Evolutionary conservation across 2,888 invertebrate genomes (phyloP).

Genomic region (Brenthis hecate): DNA sequence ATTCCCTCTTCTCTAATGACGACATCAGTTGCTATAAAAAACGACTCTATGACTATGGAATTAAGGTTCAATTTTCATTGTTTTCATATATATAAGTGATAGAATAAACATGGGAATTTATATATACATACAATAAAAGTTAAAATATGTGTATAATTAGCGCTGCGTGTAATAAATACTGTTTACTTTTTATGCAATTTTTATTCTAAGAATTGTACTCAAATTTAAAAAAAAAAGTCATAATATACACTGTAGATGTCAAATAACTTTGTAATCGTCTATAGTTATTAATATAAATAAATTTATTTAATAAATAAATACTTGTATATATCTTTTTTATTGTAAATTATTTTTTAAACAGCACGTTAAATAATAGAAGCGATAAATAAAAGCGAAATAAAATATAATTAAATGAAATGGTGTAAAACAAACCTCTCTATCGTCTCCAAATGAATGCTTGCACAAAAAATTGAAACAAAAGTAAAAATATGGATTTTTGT

Average conservation of each 20-base stretch:
- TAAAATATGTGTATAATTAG: too few relatives aligned
- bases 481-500: constrained; percentile 31
- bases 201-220: too few relatives aligned
- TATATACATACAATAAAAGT: background rate
- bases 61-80: background rate
- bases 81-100: too few relatives aligned
- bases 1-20: constrained; percentile 96
- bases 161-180: too few relatives aligned
- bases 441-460: constrained; percentile 84
- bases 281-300: too few relatives aligned
- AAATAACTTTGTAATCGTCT: too few relatives aligned
- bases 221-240: too few relatives aligned
- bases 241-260: too few relatives aligned
- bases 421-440: constrained; percentile 80
- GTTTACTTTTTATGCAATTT: too few relatives aligned
- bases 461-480: constrained; percentile 60
- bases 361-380: constrained; percentile 36
- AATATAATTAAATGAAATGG: constrained; percentile 45
- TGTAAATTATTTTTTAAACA: constrained; percentile 39
- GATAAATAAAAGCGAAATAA: constrained; percentile 47
- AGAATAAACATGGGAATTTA: background rate
- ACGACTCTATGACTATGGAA: constrained; percentile 23
- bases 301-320: too few relatives aligned
- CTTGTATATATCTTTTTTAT: too few relatives aligned
- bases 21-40: constrained; percentile 93